A percentile compares a stretch with the other conserved stretches of the same genome.
Conservation (phyloP, 2,797 vertebrate genomes). For the Takifugu rubripes region DNA sequence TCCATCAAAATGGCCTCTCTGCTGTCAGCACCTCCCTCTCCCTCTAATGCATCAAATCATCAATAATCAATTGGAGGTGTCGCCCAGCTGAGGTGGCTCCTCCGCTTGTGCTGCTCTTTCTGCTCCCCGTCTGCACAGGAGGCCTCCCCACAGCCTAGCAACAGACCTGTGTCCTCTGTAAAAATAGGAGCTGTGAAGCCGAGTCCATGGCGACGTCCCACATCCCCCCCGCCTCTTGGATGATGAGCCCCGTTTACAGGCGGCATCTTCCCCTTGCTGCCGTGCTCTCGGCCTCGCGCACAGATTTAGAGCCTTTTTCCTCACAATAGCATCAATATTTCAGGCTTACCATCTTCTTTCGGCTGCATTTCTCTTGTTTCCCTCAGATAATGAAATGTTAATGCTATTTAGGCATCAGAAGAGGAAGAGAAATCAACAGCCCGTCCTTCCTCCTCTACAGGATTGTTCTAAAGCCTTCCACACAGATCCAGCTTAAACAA, state of each 20-base stretch:
- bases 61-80: constrained; percentile 72
- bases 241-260: constrained; percentile 77
- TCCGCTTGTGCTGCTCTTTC: constrained; percentile 21
- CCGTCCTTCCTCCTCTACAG: neutral
- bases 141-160: constrained; percentile 77
- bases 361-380: constrained; percentile 62
- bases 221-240: constrained; percentile 76
- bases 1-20: constrained; percentile 49
- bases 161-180: constrained; percentile 76
- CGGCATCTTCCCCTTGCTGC: constrained; percentile 56
- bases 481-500: no score
- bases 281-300: constrained; percentile 41
- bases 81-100: constrained; percentile 39
- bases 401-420: constrained; percentile 50
- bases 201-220: constrained; percentile 66
- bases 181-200: constrained; percentile 77
- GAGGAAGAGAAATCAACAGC: constrained; percentile 7
- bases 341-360: constrained; percentile 30
- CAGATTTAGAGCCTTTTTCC: constrained; percentile 68
- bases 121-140: constrained; percentile 45
- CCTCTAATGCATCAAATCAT: constrained; percentile 69
- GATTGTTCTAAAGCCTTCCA: no score
- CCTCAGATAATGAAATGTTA: constrained; percentile 67
- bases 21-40: constrained; percentile 64
- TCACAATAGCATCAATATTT: constrained; percentile 70